A percentile compares a stretch with the other conserved stretches of the same genome.
Evolutionary conservation across 1,140 invertebrate genomes (phyloP).

Genomic region (Monomorium pharaonis): DNA sequence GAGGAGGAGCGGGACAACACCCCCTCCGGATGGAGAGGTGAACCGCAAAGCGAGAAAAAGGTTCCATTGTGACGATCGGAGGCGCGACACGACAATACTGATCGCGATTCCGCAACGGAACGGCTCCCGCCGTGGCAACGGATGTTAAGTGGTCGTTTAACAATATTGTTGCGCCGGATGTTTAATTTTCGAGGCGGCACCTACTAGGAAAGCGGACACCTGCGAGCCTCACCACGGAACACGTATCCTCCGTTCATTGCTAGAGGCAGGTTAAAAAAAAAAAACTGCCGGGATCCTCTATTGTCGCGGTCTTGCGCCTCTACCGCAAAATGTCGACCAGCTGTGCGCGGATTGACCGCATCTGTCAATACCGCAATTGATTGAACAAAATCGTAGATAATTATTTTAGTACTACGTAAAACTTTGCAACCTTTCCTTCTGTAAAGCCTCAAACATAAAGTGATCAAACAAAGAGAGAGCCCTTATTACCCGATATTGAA

Average conservation of each 20-base stretch:
- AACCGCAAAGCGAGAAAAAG: slow-evolving; percentile 18
- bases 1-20: slow-evolving; percentile 34
- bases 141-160: slow-evolving; percentile 48
- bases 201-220: background rate
- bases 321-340: slow-evolving; percentile 42
- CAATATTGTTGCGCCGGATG: background rate
- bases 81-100: slow-evolving; percentile 59
- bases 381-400: slow-evolving; percentile 5
- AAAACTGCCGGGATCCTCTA: slow-evolving; percentile 22
- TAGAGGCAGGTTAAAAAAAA: background rate
- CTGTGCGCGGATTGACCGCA: slow-evolving; percentile 54
- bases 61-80: slow-evolving; percentile 40
- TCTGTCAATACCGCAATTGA: slow-evolving; percentile 15
- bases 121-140: background rate
- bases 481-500: background rate
- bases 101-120: slow-evolving; percentile 29
- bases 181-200: slow-evolving; percentile 51
- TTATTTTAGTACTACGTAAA: background rate
- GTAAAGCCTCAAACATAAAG: background rate
- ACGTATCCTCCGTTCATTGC: background rate
- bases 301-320: background rate
- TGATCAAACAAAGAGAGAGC: background rate
- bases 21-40: slow-evolving; percentile 41
- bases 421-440: background rate
- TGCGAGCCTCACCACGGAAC: background rate